Base-by-base conservation (phyloP, 2,888 invertebrate genomes). In the Drosophila yooni region DNA sequence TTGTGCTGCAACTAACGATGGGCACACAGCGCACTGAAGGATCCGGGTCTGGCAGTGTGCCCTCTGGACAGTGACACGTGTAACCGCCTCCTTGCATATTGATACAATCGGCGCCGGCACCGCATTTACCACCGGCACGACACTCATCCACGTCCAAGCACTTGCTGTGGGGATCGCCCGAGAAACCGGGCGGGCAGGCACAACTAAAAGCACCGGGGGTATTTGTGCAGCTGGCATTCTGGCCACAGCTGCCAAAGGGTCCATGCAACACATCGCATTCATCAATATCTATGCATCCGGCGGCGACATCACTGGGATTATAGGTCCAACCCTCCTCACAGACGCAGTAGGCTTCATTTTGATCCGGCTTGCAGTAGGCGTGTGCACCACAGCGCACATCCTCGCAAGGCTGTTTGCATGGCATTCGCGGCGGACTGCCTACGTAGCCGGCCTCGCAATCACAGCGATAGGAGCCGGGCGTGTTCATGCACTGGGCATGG, bases 311-410 rank as follows among this genome's bases (percentile, higher is more conserved):
- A 65, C 95, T 95, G 0, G 98, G 98, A 93, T 98, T 96, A 91
- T 97, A 98, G 0, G 97, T 97, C 97, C 98, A 98, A 1, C 98
- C 98, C 70, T 97, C 97, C 91, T 98, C 97, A 91, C 98, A 98
- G 56, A 98, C 96, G 88, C 98, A 98, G 87, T 97, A 97, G 0
- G 98, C 98, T 93, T 98, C 98, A 70, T 95, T 95, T 38, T 97
- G 97, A 84, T 98, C 97, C 0, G 97, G 96, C 92, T 98, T 97
- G 92, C 98, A 98, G 91, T 95, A 97, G 2, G 98, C 97, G 92
- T 98, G 98, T 11, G 96, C 95, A 21, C 97, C 97, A 91, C 98
- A 98, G 91, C 96, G 96, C 1, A 98, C 97, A 92, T 97, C 97
- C 92, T 98, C 97, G 91, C 98, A 98, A 0, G 98, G 98, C 81